Conservation (phyloP, 2,113 vertebrate genomes). For the Piprites chloris region DNA sequence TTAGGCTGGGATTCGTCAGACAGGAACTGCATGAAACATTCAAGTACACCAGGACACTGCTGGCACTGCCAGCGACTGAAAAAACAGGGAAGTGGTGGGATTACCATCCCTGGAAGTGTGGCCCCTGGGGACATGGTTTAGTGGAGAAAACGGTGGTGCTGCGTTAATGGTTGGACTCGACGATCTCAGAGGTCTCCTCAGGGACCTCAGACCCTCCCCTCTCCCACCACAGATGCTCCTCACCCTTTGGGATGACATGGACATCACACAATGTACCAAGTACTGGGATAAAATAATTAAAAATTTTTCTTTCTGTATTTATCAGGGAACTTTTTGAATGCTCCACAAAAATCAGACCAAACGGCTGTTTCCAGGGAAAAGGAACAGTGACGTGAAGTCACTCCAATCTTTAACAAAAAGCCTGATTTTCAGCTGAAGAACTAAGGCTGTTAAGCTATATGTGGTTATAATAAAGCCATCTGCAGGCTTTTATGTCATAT, state of each 20-base stretch:
- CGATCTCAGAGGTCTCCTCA: background rate
- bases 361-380: background rate
- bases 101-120: background rate
- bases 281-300: accelerated
- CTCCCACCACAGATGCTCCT: background rate
- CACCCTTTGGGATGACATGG: accelerated
- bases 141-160: background rate
- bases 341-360: background rate
- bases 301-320: background rate
- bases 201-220: background rate
- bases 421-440: background rate
- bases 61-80: accelerated
- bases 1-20: background rate
- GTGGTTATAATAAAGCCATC: background rate
- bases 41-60: background rate
- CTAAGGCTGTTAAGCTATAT: background rate
- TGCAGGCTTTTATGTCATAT: background rate
- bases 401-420: background rate
- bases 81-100: background rate
- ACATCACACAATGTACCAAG: accelerated
- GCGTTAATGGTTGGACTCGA: accelerated
- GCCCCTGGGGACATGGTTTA: too few species aligned
- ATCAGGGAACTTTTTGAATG: background rate
- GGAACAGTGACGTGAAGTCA: background rate
- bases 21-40: background rate